Conservation (phyloP, 2,797 vertebrate genomes). For the Tragopan temminckii region DNA sequence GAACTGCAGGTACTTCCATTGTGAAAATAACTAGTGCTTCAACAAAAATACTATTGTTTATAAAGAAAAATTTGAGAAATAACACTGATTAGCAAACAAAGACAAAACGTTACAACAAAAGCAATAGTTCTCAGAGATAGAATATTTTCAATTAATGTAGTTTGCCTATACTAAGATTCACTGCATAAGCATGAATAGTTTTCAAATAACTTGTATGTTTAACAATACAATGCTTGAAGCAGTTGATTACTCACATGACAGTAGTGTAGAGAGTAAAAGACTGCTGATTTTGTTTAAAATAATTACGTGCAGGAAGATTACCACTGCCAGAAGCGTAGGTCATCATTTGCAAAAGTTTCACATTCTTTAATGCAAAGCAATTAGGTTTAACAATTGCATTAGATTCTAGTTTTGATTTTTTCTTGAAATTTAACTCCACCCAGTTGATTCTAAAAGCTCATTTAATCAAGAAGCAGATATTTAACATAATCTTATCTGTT, state of each 20-base stretch:
- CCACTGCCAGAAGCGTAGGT: not conserved
- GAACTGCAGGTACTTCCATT: not conserved
- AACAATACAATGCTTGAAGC: not conserved
- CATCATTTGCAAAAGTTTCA: not conserved
- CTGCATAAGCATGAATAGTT: not conserved
- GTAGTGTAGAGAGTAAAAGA: not conserved
- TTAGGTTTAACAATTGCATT: not conserved
- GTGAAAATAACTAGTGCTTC: not conserved
- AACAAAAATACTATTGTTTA: not conserved
- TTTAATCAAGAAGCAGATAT: conserved; percentile 46
- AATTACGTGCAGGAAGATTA: not conserved
- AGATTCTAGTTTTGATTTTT: not conserved
- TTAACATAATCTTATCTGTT: conserved; percentile 42
- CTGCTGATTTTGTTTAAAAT: not conserved
- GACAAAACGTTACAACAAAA: conserved; percentile 10
- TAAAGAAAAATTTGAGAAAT: not conserved
- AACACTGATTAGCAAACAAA: not conserved
- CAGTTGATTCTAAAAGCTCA: conserved; percentile 3
- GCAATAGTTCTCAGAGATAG: not conserved
- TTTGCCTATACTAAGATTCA: no score
- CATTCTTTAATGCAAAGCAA: not conserved
- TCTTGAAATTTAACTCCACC: not conserved
- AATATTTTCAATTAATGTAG: no score
- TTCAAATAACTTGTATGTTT: not conserved
- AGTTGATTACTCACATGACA: conserved; percentile 18